These are phyloP conservation scores for Malurus cyaneus DNA, from an alignment of 2,113 vertebrate genomes.

Conservation along the genomic window DNA sequence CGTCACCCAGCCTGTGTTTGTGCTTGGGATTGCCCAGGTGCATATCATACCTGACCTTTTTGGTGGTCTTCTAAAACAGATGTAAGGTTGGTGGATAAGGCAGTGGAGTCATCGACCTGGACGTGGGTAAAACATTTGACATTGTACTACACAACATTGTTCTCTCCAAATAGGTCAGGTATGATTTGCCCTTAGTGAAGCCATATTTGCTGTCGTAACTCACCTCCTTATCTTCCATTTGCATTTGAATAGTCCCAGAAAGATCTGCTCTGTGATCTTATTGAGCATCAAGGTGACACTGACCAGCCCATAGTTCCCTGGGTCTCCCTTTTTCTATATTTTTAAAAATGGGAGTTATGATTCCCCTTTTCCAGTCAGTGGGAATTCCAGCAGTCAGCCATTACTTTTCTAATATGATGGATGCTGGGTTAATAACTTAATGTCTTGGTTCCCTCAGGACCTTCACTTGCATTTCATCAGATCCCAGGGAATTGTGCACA, in stretches of 20 bases:
- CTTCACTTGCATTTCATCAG: not conserved
- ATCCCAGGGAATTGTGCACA: fast-evolving
- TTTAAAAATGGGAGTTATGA: fast-evolving
- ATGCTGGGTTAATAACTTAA: not conserved
- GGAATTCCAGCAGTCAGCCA: not conserved
- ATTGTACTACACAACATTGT: too few relatives aligned
- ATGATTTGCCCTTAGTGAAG: not conserved
- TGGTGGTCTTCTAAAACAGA: too few relatives aligned
- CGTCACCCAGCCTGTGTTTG: fast-evolving
- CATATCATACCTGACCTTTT: too few relatives aligned
- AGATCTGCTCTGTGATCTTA: not conserved
- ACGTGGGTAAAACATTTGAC: too few relatives aligned
- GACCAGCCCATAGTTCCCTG: not conserved
- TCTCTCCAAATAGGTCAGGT: not conserved
- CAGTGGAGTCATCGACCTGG: too few relatives aligned
- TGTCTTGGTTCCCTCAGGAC: not conserved
- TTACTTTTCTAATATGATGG: not conserved
- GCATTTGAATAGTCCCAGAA: not conserved
- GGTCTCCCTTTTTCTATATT: not conserved
- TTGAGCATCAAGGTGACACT: not conserved
- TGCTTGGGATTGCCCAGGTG: not conserved
- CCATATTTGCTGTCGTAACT: not conserved
- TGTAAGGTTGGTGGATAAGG: too few relatives aligned
- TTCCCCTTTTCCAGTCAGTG: not conserved
- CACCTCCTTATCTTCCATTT: not conserved